These are phyloP conservation scores for Hyposoter didymator DNA, from an alignment of 2,888 invertebrate species.

Conservation along the genomic window DNA sequence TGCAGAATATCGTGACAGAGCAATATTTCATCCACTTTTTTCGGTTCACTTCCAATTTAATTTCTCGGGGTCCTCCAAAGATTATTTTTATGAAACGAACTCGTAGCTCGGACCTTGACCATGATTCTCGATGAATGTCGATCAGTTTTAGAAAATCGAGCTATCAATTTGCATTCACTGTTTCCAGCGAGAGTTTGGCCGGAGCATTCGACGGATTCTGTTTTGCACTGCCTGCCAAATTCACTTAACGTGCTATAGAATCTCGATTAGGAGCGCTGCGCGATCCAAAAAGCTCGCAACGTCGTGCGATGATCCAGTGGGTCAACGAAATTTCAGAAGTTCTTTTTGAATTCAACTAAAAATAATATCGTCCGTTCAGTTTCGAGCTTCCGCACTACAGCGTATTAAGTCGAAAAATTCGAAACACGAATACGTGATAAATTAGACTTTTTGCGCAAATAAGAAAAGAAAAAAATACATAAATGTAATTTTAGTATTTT, in stretches of 20 bases:
- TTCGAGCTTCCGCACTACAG: neutral
- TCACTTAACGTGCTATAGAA: neutral
- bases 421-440: neutral
- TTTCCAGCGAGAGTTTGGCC: neutral
- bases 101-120: neutral
- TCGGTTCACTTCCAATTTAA: neutral
- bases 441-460: neutral
- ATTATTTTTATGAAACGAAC: neutral
- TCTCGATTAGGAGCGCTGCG: neutral
- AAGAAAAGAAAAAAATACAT: neutral
- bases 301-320: neutral
- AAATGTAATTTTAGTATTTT: neutral
- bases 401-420: neutral
- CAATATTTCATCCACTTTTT: neutral
- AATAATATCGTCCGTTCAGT: neutral
- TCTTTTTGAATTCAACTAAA: neutral
- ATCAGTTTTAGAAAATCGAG: neutral
- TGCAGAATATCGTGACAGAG: neutral
- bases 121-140: neutral
- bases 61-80: neutral
- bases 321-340: no score
- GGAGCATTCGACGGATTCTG: neutral
- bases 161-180: neutral
- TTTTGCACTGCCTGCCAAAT: neutral
- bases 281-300: neutral